Evolutionary conservation across 2,797 vertebrate species (phyloP), one percentile per base, ranked within the genome.

Genomic region (Bradypodion ventrale): DNA sequence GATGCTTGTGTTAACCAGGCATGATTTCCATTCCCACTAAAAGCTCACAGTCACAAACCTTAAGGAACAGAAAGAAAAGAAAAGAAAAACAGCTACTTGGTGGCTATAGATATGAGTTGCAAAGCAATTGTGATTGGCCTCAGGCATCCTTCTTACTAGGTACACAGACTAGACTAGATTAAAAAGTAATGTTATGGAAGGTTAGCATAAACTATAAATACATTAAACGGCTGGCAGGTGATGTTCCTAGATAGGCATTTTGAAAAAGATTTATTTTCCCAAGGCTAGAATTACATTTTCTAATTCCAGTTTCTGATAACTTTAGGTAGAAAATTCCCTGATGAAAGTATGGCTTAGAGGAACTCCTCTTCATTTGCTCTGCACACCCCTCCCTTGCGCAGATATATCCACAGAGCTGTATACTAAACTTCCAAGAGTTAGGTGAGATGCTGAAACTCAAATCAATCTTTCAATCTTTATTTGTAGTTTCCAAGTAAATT

Each of bases 211-310:
- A 89, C 75, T 84, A 89, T 82, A 90, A 92, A 88, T 80, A 83
- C 84, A 86, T 86, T 92, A 90, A 92, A 91, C 87, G 78, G 85
- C 13, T 89, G 87, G 86, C 89, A 91, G 86, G 87, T 92, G 88
- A 94, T 91, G 88, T 63, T 82, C 88, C 56, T 60, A 92, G 89
- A 92, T 87, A 91, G 65, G 62, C 75, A 32, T 82, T 86, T 83
- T 42, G 25, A 35, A 89, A 86, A 85, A 88, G 72, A 3, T 88
- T 89, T 89, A 46, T 72, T 90, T 83, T 13, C 90, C 87, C 75
- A 83, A 85, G 84, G 92, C 84, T 88, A 83, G 72, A 82, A 88
- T 90, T 87, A 69, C 44, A 88, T 80, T 42, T 81, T 70, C 59
- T 86, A 92, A 92, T 89, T 90, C 86, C 27, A 37, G 80, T 90